These are phyloP conservation scores for Maniola hyperantus DNA, from an alignment of 2,888 invertebrate genomes.

Conservation along the genomic window DNA sequence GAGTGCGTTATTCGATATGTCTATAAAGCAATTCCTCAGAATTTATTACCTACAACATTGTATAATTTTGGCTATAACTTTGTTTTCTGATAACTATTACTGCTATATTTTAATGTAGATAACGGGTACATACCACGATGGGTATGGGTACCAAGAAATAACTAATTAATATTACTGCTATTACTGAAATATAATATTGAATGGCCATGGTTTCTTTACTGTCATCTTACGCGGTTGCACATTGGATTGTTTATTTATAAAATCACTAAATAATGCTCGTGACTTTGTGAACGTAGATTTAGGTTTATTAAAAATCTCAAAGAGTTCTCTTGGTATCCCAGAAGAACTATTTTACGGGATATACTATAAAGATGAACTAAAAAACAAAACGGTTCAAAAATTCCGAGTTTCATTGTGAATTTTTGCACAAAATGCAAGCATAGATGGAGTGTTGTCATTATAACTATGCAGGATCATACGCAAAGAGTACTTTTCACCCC, in stretches of 20 bases:
- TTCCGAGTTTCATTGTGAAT: background rate
- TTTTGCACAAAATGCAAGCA: slow-evolving; percentile 25
- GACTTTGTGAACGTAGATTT: too few relatives aligned
- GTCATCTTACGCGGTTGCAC: too few relatives aligned
- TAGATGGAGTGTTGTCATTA: slow-evolving; percentile 38
- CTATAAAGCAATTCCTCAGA: slow-evolving; percentile 54
- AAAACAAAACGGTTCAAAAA: background rate
- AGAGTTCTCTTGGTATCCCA: too few relatives aligned
- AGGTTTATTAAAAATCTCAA: too few relatives aligned
- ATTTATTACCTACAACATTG: slow-evolving; percentile 30
- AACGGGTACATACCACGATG: too few relatives aligned
- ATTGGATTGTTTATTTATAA: too few relatives aligned
- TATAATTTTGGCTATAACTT: slow-evolving; percentile 17
- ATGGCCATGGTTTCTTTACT: background rate
- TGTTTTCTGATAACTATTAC: background rate
- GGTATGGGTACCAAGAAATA: too few relatives aligned
- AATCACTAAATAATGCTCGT: too few relatives aligned
- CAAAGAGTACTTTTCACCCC: slow-evolving; percentile 35
- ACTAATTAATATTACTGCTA: background rate
- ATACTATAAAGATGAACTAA: too few relatives aligned
- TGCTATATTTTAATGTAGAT: too few relatives aligned
- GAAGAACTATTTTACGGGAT: too few relatives aligned
- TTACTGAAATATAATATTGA: background rate
- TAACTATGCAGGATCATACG: slow-evolving; percentile 34
- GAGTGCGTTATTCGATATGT: slow-evolving; percentile 66